These are phyloP conservation scores for Paramormyrops hopkinsi DNA, from an alignment of 2,797 vertebrate species.

Conservation along the genomic window DNA sequence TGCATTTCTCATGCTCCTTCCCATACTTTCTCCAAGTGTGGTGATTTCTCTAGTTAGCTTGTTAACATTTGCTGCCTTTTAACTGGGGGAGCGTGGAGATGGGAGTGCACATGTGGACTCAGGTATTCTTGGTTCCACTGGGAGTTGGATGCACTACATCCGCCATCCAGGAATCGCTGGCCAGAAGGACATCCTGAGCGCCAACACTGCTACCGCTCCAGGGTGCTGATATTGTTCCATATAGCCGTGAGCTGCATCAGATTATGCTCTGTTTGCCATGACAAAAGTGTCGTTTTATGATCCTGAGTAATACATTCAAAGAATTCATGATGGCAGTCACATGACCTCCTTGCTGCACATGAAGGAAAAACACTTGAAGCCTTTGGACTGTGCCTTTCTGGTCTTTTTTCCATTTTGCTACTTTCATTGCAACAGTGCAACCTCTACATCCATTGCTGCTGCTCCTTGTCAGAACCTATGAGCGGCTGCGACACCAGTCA, in stretches of 20 bases:
- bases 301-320: neutral
- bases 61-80: neutral
- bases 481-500: neutral
- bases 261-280: neutral
- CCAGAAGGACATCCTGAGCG: too few species aligned
- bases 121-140: neutral
- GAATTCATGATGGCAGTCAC: neutral
- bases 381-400: neutral
- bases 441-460: neutral
- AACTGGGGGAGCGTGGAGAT: neutral
- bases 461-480: neutral
- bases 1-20: neutral
- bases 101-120: neutral
- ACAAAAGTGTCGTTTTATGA: neutral
- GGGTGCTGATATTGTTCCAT: neutral
- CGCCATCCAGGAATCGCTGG: too few species aligned
- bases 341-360: neutral
- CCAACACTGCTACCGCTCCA: neutral
- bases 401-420: neutral
- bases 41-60: neutral
- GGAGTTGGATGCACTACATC: neutral
- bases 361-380: neutral
- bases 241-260: neutral
- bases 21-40: neutral
- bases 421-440: neutral